Evolutionary conservation across 2,888 invertebrate species (phyloP).

Genomic region (Rapana venosa): DNA sequence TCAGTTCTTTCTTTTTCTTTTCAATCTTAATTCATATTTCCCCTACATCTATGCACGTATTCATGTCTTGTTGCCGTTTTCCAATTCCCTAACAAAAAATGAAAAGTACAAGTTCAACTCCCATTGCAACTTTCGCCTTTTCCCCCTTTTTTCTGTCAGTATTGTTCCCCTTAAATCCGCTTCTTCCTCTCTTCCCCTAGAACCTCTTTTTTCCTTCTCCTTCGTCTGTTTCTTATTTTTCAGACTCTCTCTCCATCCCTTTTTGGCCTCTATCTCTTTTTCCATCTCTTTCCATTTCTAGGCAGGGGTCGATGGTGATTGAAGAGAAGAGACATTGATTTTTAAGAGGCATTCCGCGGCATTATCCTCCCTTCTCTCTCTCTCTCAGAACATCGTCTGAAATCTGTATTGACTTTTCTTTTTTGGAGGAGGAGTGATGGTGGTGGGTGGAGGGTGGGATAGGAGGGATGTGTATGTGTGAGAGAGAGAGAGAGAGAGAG

Average conservation of each 20-base stretch:
- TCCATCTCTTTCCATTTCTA: neutral
- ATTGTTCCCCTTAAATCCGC: neutral
- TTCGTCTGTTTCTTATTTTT: too few species aligned
- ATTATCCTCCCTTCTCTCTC: too few species aligned
- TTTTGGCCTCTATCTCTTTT: neutral
- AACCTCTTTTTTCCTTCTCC: neutral
- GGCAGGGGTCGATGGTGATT: neutral
- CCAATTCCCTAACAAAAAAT: too few species aligned
- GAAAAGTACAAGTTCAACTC: neutral
- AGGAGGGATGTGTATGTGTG: too few species aligned
- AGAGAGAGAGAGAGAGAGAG: too few species aligned
- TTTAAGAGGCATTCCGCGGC: too few species aligned
- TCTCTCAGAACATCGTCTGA: too few species aligned
- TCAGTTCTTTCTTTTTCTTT: too few species aligned
- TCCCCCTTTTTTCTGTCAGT: neutral
- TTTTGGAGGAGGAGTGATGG: neutral
- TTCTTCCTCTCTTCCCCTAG: neutral
- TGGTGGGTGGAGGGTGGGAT: neutral
- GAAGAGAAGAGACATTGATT: neutral
- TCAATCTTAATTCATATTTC: too few species aligned
- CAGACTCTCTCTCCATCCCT: neutral
- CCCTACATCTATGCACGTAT: too few species aligned
- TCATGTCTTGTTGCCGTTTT: too few species aligned
- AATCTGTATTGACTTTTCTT: too few species aligned
- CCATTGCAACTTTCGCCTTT: neutral